Base-by-base conservation (phyloP, 2,888 invertebrate species). In the Hirtodrosophila trivittata region DNA sequence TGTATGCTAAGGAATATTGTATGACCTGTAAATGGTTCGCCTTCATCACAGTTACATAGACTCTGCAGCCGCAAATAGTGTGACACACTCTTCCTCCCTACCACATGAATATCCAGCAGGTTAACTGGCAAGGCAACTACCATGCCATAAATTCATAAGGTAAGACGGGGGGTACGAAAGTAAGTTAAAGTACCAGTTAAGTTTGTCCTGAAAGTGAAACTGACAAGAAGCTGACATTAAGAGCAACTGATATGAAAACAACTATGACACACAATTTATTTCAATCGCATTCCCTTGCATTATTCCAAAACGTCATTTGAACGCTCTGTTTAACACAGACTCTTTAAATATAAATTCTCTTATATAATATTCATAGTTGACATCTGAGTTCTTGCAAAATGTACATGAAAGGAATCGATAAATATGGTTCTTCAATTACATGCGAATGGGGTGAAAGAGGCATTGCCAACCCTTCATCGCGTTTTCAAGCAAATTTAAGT, bases 1-100 rank as follows among this genome's bases (percentile, higher is more conserved):
- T 81, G 81, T 85, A 65, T 71, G 83, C 80, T 64, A 21, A 63
- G 70, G 77, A 84, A 83, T 83, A 83, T 86, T 80, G 74, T 72
- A 84, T 86, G 81, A 82, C 70, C 71, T 60, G 64, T 64, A 68
- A 86, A 83, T 57, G 63, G 51, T 67, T 50, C 41, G 74, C 69
- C 68, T 43, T 42, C 49, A 72, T 51, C 73, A 49, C 63, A 12
- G 51, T 39, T 59, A 51, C 52, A 72, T 32, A 62, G 73, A 67
- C 54, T 59, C 49, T 28, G 52, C 58, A 73, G 69, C 84, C 78
- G 67, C 78, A 78, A 78, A 84, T 77, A 78, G 77, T 69, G 43
- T 60, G 46, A 14, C 30, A 25, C 25, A 5, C 30, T 37, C 18
- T 13, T 38, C 49, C 35, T 30, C 18, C n/a, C 25, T 13, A 28